phyloP scores from a whole-genome alignment of 92 coral and sea anemone genomes.

The Phenganax marumi region DNA sequence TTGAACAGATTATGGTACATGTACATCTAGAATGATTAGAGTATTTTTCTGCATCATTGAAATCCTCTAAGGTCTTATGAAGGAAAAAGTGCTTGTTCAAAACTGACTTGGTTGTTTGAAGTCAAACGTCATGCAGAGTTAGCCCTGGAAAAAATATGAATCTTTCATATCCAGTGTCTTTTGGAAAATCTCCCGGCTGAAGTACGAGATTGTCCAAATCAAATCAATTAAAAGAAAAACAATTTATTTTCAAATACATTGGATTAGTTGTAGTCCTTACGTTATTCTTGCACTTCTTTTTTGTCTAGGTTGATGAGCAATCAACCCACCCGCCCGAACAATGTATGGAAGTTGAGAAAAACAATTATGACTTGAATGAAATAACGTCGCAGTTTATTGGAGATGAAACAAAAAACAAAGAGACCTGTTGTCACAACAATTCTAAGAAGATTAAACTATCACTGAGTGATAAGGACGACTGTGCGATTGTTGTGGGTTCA shows the following conservation, averaged over 20 bases:
- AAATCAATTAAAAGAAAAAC: too few species aligned
- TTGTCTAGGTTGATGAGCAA: slow-evolving; percentile 19
- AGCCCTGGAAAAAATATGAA: too few species aligned
- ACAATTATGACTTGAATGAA: slow-evolving; percentile 71
- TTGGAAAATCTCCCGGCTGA: too few species aligned
- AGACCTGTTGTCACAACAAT: neutral
- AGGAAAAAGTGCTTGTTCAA: too few species aligned
- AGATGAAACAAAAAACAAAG: slow-evolving; percentile 34
- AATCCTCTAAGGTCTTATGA: too few species aligned
- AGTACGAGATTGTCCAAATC: too few species aligned
- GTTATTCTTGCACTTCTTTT: neutral
- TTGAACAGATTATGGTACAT: slow-evolving; percentile 10
- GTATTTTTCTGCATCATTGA: too few species aligned
- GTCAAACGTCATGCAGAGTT: too few species aligned
- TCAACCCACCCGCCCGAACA: neutral
- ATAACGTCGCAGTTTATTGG: slow-evolving; percentile 77
- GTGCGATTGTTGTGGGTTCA: slow-evolving; percentile 4
- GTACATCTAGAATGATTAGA: neutral
- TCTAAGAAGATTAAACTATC: neutral
- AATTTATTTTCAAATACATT: too few species aligned
- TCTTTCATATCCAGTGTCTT: too few species aligned
- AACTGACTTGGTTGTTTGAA: too few species aligned
- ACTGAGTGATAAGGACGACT: neutral
- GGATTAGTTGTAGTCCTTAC: neutral
- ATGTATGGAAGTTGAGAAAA: slow-evolving; percentile 25